Base-by-base conservation (phyloP, 2,888 invertebrate genomes). In the Leptopilina myrica region DNA sequence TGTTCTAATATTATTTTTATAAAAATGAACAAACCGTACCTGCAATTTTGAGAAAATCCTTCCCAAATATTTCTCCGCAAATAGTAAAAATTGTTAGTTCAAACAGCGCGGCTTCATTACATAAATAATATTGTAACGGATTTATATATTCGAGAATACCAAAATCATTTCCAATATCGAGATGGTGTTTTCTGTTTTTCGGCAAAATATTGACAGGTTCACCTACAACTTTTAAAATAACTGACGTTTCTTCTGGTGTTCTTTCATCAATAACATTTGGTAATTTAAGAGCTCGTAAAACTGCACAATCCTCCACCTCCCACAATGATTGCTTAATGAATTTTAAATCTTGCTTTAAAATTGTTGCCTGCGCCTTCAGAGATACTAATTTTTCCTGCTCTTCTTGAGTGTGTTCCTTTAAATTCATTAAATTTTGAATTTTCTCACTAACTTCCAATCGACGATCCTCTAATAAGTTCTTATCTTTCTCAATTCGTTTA, bases 261-360 rank as follows among this genome's bases (percentile, higher is more conserved):
- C 92, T 92, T 0, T 92, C 82, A 89, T 97, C 95, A 81, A 97
- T 87, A 73, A 89, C 86, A 89, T 96, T 97, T 0, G 97, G 97
- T 77, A 97, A 88, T 86, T 93, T 93, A 76, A 97, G 92, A 80
- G 94, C 93, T 86, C 94, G 93, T 49, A 94, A 88, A 67, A 95
- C 93, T 9, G 96, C 94, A 76, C 93, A 93, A 89, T 96, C 95
- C 89, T 97, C 96, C 7, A 96, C 92, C n/a, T 94, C 94, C 93
- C 95, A 95, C n/a, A 95, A 90, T 65, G 93, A 92, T 12, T 93
- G 92, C 88, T 94, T 95, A 1, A 96, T 87, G 49, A 92, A 92
- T 88, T 94, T 95, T n/a, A 95, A 89, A 84, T 96, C 95, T 66
- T 94, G 93, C 86, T 94, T 93, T 0, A 95, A 76, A 5, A 93